phyloP scores from a whole-genome alignment of 2,113 vertebrate species.

The Hylia prasina region DNA sequence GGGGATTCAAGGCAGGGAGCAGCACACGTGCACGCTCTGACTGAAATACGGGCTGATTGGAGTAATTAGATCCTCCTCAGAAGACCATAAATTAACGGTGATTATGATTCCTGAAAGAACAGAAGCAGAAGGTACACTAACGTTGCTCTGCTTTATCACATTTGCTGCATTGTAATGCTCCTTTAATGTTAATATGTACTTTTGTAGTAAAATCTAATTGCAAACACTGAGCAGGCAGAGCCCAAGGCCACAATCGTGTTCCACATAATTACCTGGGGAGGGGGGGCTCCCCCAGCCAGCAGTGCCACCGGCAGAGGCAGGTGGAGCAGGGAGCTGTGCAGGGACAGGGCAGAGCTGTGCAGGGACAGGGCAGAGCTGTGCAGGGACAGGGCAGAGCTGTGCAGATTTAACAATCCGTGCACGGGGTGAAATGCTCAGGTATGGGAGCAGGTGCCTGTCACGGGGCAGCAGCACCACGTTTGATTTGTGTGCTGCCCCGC shows the following conservation, averaged over 20 bases:
- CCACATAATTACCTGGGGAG: slow-evolving; percentile 16
- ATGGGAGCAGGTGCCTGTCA: neutral
- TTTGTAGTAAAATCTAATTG: slow-evolving; percentile 48
- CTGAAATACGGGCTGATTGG: neutral
- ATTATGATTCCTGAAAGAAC: slow-evolving; percentile 31
- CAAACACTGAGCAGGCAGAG: slow-evolving; percentile 48
- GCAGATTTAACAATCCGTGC: no score
- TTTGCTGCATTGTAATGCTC: slow-evolving; percentile 53
- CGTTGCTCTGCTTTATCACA: neutral
- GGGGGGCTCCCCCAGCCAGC: neutral
- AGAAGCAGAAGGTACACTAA: neutral
- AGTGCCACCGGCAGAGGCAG: neutral
- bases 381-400: neutral
- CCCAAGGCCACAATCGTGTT: slow-evolving; percentile 23
- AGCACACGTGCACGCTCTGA: neutral
- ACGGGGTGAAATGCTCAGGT: no score
- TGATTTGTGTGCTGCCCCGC: neutral
- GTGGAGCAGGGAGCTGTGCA: neutral
- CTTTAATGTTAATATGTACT: slow-evolving; percentile 42
- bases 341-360: neutral
- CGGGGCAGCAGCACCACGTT: neutral
- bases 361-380: neutral
- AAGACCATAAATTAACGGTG: slow-evolving; percentile 49
- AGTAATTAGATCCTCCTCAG: neutral
- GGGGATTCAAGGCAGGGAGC: neutral